Conservation (phyloP, 2,797 vertebrate genomes). For the Xerus rutilus region DNA sequence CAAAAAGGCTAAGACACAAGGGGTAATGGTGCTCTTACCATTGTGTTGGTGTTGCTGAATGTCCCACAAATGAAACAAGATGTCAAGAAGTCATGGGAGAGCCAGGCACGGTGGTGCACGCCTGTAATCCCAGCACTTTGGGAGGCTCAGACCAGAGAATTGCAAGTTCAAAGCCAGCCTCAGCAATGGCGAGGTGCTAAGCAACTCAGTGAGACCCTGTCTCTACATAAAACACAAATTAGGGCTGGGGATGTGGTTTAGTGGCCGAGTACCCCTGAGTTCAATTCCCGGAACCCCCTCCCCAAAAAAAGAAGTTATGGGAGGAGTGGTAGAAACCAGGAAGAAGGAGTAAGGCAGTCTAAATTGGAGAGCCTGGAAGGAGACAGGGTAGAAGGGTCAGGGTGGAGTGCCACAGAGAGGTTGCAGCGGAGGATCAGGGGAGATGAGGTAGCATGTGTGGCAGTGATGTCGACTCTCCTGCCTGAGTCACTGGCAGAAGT, state of each 20-base stretch:
- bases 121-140: too few species aligned
- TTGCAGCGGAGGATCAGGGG: not conserved
- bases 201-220: too few species aligned
- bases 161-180: too few species aligned
- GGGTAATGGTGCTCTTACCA: not conserved
- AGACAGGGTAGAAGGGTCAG: not conserved
- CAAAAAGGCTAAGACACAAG: not conserved
- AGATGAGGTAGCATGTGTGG: not conserved
- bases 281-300: too few species aligned
- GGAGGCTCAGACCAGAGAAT: too few species aligned
- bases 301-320: not conserved
- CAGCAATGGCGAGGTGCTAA: too few species aligned
- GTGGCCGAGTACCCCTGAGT: too few species aligned
- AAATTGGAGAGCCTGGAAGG: not conserved
- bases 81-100: not conserved
- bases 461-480: not conserved
- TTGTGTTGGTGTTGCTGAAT: accelerated
- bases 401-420: too few species aligned
- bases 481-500: not conserved
- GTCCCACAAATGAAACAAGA: not conserved
- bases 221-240: too few species aligned
- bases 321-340: not conserved
- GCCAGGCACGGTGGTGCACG: too few species aligned
- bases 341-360: not conserved
- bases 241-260: too few species aligned